These are phyloP conservation scores for Cherax quadricarinatus DNA, from an alignment of 1,140 invertebrate genomes.

Conservation along the genomic window DNA sequence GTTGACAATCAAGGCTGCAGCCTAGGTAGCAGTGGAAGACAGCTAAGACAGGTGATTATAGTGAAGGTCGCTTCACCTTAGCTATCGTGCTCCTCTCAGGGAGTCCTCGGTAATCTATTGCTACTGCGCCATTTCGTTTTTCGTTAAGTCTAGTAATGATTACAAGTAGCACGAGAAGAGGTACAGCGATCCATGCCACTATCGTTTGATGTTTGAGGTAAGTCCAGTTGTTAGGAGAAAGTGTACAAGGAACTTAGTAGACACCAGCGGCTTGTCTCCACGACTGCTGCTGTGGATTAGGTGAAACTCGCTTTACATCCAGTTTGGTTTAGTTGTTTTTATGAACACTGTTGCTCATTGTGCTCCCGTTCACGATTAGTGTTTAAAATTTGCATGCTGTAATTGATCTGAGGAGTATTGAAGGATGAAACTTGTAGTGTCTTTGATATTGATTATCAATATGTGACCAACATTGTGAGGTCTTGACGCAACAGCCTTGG, in stretches of 20 bases:
- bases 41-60: conserved; percentile 44
- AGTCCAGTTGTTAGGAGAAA: too few relatives aligned
- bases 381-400: too few relatives aligned
- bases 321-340: too few relatives aligned
- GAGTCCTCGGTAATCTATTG: not conserved
- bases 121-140: not conserved
- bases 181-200: conserved; percentile 14
- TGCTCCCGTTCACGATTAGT: too few relatives aligned
- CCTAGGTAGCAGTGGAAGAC: conserved; percentile 17
- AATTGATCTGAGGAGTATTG: too few relatives aligned
- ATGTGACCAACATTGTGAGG: not conserved
- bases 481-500: conserved; percentile 9
- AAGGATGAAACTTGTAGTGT: too few relatives aligned
- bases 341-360: too few relatives aligned
- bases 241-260: not conserved
- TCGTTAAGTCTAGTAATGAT: not conserved
- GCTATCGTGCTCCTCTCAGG: not conserved
- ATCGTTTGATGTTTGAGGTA: not conserved
- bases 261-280: too few relatives aligned
- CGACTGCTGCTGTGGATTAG: not conserved
- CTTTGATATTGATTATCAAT: too few relatives aligned
- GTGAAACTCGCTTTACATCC: too few relatives aligned
- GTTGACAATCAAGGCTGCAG: conserved; percentile 29
- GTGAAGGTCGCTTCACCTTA: conserved; percentile 41
- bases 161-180: not conserved